These are phyloP conservation scores for Mus minutoides DNA, from an alignment of 2,797 vertebrate genomes.

Conservation along the genomic window DNA sequence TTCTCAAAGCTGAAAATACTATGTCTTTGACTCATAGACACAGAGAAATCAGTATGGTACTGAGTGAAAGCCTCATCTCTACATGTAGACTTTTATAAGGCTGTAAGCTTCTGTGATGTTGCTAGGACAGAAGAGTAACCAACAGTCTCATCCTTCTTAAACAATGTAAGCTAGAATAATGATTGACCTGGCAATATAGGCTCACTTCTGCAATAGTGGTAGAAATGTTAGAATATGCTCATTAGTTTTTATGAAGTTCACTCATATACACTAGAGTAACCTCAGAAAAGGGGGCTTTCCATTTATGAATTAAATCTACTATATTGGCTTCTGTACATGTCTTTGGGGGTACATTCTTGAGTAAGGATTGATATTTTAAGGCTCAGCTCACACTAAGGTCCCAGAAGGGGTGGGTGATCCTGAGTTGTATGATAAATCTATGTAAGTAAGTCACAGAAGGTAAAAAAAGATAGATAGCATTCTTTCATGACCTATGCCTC, in stretches of 20 bases:
- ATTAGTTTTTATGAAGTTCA: neutral
- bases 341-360: neutral
- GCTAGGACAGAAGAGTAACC: neutral
- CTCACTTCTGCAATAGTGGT: neutral
- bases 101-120: neutral
- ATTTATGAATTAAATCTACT: neutral
- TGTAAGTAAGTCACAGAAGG: neutral
- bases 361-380: neutral
- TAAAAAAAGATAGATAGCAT: neutral
- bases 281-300: neutral
- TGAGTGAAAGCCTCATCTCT: neutral
- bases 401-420: too few species aligned
- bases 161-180: neutral
- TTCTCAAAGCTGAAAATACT: neutral
- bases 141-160: too few species aligned
- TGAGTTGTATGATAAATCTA: neutral
- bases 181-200: neutral
- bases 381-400: neutral
- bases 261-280: neutral
- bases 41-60: neutral
- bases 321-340: neutral
- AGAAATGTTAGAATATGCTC: neutral
- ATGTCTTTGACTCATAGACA: neutral
- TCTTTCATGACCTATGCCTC: neutral
- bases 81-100: neutral